Conservation (phyloP, 2,888 invertebrate species). For the Drosophila flavopinicola region DNA sequence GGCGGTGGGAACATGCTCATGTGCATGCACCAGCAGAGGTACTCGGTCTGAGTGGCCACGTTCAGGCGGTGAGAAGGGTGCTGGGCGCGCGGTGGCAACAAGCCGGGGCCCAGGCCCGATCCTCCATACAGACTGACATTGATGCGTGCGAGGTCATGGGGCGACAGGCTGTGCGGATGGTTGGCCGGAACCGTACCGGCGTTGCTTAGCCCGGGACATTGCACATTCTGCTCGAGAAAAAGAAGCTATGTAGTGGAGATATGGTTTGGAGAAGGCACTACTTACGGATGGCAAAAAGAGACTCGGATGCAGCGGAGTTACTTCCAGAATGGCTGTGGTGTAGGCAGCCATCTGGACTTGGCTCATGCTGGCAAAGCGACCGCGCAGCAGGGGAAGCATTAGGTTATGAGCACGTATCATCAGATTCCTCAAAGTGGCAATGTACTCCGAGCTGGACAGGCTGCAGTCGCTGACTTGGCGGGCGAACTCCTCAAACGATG, state of each 20-base stretch:
- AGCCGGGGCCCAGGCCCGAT: too few species aligned
- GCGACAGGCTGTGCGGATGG: conserved; percentile 46
- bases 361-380: conserved; percentile 47
- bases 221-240: conserved; percentile 18
- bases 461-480: conserved; percentile 33
- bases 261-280: neutral
- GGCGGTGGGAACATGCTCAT: conserved; percentile 36
- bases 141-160: conserved; percentile 39
- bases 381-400: conserved; percentile 51
- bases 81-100: conserved; percentile 5
- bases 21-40: conserved; percentile 51
- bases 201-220: conserved; percentile 21
- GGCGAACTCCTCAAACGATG: conserved; percentile 47
- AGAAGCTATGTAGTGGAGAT: too few species aligned
- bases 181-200: conserved; percentile 7
- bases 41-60: conserved; percentile 52
- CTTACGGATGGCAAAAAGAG: conserved; percentile 57
- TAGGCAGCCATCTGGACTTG: conserved; percentile 57
- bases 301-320: conserved; percentile 54
- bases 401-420: conserved; percentile 61
- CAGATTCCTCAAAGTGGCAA: conserved; percentile 54
- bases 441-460: conserved; percentile 48
- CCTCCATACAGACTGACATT: conserved; percentile 27
- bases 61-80: neutral
- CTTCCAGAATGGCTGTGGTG: conserved; percentile 48